Evolutionary conservation across 2,113 vertebrate genomes (phyloP).

Genomic region (Ammodytes marinus): DNA sequence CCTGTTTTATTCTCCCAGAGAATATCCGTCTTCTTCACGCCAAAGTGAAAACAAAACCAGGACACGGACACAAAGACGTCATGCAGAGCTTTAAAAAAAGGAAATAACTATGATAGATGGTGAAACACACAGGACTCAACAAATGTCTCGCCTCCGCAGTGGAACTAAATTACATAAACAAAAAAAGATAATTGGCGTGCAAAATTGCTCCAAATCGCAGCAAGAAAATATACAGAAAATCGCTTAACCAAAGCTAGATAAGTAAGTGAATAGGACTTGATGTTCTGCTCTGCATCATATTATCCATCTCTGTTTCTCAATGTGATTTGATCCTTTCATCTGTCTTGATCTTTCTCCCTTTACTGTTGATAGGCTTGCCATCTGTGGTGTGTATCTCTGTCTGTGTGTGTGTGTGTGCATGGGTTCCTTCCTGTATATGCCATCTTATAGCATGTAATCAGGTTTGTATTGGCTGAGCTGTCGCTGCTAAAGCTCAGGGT

Average conservation of each 20-base stretch:
- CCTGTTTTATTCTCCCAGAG: not conserved
- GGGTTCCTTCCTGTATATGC: constrained; percentile 18
- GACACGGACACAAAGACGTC: constrained; percentile 1
- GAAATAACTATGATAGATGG: constrained; percentile 12
- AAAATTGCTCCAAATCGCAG: not conserved
- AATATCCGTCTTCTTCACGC: constrained; percentile 10
- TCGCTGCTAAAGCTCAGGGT: constrained; percentile 1
- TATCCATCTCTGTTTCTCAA: constrained; percentile 17
- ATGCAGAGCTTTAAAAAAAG: not conserved
- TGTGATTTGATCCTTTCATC: constrained; percentile 28
- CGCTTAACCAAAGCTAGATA: constrained; percentile 1
- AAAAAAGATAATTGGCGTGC: constrained; percentile 4
- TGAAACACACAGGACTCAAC: not conserved
- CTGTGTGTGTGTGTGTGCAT: constrained; percentile 8
- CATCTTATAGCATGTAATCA: constrained; percentile 35
- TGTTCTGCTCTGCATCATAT: constrained; percentile 6
- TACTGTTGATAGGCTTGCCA: constrained; percentile 3
- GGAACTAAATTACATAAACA: constrained; percentile 1
- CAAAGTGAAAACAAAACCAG: constrained; percentile 24
- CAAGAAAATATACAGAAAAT: constrained; percentile 3
- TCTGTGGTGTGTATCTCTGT: constrained; percentile 17
- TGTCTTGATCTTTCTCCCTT: constrained; percentile 12
- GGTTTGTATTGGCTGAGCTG: constrained; percentile 18
- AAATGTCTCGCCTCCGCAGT: constrained; percentile 12
- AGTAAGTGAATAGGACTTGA: not conserved